Evolutionary conservation across 1,140 invertebrate species (phyloP).

Genomic region (Semibalanus balanoides): DNA sequence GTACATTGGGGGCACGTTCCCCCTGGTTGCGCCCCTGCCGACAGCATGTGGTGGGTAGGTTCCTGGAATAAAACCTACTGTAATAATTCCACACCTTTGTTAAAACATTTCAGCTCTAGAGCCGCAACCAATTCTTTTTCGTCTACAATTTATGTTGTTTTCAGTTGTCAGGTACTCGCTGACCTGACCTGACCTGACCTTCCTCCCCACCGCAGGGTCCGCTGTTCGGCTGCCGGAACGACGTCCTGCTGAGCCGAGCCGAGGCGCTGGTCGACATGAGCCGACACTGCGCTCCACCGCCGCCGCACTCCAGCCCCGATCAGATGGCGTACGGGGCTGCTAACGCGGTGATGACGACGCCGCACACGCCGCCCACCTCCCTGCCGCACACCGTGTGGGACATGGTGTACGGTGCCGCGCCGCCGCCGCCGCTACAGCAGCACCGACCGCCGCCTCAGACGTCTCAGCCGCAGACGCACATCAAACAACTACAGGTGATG

Average conservation of each 20-base stretch:
- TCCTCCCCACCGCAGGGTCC: not conserved
- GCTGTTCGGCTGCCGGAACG: constrained; percentile 53
- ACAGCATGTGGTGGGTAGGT: too few relatives aligned
- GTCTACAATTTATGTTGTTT: too few relatives aligned
- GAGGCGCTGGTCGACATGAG: constrained; percentile 84
- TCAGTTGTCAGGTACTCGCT: too few relatives aligned
- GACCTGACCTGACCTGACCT: not conserved
- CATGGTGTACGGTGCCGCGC: not conserved
- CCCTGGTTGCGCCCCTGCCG: too few relatives aligned
- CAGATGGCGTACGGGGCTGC: constrained; percentile 78
- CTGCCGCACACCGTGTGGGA: constrained; percentile 16
- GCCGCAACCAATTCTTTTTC: too few relatives aligned
- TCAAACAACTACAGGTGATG: too few relatives aligned
- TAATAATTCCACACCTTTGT: too few relatives aligned
- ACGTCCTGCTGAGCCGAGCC: constrained; percentile 75
- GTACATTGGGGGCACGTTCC: too few relatives aligned
- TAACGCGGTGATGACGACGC: constrained; percentile 22
- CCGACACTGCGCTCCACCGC: constrained; percentile 47
- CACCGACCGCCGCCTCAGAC: not conserved
- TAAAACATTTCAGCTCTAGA: too few relatives aligned
- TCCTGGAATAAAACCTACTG: too few relatives aligned
- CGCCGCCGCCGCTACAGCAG: not conserved
- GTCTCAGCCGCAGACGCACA: too few relatives aligned
- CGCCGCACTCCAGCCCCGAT: constrained; percentile 27
- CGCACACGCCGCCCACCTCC: constrained; percentile 20